These are phyloP conservation scores for Pocillopora damicornis DNA, from an alignment of 64 coral and sea anemone genomes.

Conservation along the genomic window DNA sequence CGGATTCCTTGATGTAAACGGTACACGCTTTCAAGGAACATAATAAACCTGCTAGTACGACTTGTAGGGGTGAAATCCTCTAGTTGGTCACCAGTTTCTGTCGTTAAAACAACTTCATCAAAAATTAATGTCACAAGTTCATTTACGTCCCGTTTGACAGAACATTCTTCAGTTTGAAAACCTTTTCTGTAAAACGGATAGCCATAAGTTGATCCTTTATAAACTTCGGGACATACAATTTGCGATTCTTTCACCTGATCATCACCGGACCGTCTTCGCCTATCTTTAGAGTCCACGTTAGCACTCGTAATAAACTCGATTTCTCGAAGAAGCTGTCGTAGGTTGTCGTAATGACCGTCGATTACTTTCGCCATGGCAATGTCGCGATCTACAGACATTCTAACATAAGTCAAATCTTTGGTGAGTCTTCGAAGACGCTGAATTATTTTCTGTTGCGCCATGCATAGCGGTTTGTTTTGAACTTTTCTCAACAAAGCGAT, in stretches of 20 bases:
- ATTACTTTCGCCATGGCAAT: constrained; percentile 70
- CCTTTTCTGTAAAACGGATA: constrained; percentile 91
- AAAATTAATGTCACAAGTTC: constrained; percentile 78
- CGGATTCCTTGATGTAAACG: constrained; percentile 26
- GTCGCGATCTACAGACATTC: constrained; percentile 72
- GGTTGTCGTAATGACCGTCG: constrained; percentile 74
- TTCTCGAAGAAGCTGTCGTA: constrained; percentile 76
- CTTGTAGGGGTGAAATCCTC: background rate
- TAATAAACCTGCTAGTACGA: background rate
- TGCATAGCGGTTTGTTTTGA: constrained; percentile 58
- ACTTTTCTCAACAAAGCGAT: constrained; percentile 39
- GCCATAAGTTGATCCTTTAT: constrained; percentile 68
- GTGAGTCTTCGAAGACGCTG: constrained; percentile 44
- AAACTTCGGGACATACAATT: constrained; percentile 78
- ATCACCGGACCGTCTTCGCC: constrained; percentile 10
- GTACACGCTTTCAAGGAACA: constrained; percentile 42
- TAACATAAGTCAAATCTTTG: constrained; percentile 61
- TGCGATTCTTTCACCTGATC: constrained; percentile 24
- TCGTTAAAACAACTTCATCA: constrained; percentile 59
- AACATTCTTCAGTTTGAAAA: constrained; percentile 68
- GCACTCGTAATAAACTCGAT: constrained; percentile 77
- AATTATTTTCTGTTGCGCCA: constrained; percentile 43
- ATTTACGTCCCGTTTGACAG: constrained; percentile 27
- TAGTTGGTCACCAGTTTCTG: background rate
- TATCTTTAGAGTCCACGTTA: background rate